These are phyloP conservation scores for Ciona savignyi DNA, from an alignment of 23 tunicate species.

Conservation along the genomic window DNA sequence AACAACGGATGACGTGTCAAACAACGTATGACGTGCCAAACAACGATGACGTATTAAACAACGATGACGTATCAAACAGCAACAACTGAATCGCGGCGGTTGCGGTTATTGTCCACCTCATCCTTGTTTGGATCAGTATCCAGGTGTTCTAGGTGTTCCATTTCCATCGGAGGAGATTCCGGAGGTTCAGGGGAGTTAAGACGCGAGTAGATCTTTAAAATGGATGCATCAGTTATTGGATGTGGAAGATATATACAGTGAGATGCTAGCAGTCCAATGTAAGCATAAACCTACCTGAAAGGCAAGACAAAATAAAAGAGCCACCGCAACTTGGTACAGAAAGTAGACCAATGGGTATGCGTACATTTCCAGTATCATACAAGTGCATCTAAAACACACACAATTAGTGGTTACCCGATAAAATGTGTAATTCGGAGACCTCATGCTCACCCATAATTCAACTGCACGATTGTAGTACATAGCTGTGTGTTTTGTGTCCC, in stretches of 20 bases:
- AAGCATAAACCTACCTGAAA: constrained; percentile 17
- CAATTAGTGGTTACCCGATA: no score
- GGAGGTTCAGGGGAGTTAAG: not conserved
- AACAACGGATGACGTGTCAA: no score
- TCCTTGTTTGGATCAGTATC: not conserved
- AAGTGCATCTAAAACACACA: constrained; percentile 34
- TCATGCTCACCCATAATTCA: constrained; percentile 23
- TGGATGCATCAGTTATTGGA: not conserved
- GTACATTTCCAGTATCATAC: constrained; percentile 44
- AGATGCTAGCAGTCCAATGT: no score
- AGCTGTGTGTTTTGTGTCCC: constrained; percentile 37
- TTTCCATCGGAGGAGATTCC: not conserved
- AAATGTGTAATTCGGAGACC: no score
- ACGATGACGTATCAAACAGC: no score
- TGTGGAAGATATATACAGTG: no score
- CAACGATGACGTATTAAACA: no score
- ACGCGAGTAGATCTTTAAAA: not conserved
- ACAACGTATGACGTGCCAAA: no score
- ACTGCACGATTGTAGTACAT: constrained; percentile 28
- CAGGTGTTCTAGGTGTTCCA: not conserved
- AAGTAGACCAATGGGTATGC: constrained; percentile 28
- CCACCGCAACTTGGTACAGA: constrained; percentile 13
- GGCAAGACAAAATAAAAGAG: constrained; percentile 3
- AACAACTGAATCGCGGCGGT: not conserved
- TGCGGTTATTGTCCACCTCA: not conserved